Percentiles rank a stretch among this genome's conserved stretches.
Conservation (phyloP, 2,888 invertebrate genomes). For the Nomada ferruginata region DNA sequence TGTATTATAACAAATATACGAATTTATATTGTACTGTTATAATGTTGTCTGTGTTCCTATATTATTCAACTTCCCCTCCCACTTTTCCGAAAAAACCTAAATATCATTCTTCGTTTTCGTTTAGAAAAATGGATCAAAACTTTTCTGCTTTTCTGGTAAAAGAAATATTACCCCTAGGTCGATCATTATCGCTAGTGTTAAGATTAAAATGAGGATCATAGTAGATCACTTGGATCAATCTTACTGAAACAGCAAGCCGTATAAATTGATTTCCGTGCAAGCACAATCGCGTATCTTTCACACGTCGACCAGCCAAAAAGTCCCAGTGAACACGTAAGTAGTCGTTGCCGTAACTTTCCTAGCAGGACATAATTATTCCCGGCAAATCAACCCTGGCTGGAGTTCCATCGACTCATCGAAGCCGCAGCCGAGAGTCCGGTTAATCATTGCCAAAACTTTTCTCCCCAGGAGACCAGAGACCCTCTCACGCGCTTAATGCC, state of each 20-base stretch:
- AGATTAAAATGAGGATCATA: too few relatives aligned
- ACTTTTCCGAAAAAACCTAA: too few relatives aligned
- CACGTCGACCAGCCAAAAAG: not conserved
- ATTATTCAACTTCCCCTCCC: too few relatives aligned
- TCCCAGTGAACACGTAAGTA: constrained; percentile 1
- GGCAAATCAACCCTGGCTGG: constrained; percentile 57
- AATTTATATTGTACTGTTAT: too few relatives aligned
- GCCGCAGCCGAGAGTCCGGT: constrained; percentile 71
- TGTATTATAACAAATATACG: too few relatives aligned
- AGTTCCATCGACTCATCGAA: constrained; percentile 66
- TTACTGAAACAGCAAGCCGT: not conserved
- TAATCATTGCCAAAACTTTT: constrained; percentile 81
- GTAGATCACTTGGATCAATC: not conserved
- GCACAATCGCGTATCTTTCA: not conserved
- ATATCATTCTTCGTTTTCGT: too few relatives aligned
- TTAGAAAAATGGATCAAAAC: too few relatives aligned
- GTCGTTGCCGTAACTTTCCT: constrained; percentile 30
- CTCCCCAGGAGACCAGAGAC: constrained; percentile 74
- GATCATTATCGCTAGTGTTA: too few relatives aligned
- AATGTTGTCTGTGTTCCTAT: too few relatives aligned
- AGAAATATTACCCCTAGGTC: too few relatives aligned
- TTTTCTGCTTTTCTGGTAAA: too few relatives aligned
- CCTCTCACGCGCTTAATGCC: constrained; percentile 74
- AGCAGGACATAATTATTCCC: constrained; percentile 60
- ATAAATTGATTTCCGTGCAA: not conserved